Evolutionary conservation across 2,888 invertebrate genomes (phyloP).

Genomic region (Xanthorhoe spadicearia): DNA sequence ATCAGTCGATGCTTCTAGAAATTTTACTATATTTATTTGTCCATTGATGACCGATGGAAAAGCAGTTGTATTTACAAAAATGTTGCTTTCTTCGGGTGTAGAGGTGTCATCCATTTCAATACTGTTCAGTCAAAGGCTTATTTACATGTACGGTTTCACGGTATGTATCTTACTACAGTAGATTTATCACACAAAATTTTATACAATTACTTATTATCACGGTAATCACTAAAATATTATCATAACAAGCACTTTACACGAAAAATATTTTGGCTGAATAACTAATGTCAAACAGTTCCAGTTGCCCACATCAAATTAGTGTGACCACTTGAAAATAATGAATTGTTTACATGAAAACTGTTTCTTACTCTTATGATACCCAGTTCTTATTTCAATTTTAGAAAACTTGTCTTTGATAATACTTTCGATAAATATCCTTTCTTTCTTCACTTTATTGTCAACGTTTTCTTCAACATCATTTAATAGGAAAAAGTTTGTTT

Average conservation of each 20-base stretch:
- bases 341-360: slow-evolving; percentile 9
- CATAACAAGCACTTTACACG: slow-evolving; percentile 36
- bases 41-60: slow-evolving; percentile 84
- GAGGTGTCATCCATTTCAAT: slow-evolving; percentile 62
- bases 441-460: slow-evolving; percentile 68
- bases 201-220: slow-evolving; percentile 39
- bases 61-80: slow-evolving; percentile 57
- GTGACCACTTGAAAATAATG: slow-evolving; percentile 51
- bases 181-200: slow-evolving; percentile 47
- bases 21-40: slow-evolving; percentile 85
- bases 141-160: slow-evolving; percentile 34
- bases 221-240: slow-evolving; percentile 41
- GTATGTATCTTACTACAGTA: slow-evolving; percentile 36
- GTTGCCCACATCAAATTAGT: slow-evolving; percentile 49
- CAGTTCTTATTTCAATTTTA: slow-evolving; percentile 6
- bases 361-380: slow-evolving; percentile 1
- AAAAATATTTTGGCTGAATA: slow-evolving; percentile 41
- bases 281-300: slow-evolving; percentile 47
- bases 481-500: slow-evolving; percentile 86
- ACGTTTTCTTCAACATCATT: slow-evolving; percentile 52
- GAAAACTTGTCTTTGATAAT: slow-evolving; percentile 30
- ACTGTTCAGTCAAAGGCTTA: slow-evolving; percentile 27
- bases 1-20: slow-evolving; percentile 86
- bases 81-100: slow-evolving; percentile 41
- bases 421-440: slow-evolving; percentile 38